These are phyloP conservation scores for Camponotus fellah DNA, from an alignment of 2,888 invertebrate genomes.

Conservation along the genomic window DNA sequence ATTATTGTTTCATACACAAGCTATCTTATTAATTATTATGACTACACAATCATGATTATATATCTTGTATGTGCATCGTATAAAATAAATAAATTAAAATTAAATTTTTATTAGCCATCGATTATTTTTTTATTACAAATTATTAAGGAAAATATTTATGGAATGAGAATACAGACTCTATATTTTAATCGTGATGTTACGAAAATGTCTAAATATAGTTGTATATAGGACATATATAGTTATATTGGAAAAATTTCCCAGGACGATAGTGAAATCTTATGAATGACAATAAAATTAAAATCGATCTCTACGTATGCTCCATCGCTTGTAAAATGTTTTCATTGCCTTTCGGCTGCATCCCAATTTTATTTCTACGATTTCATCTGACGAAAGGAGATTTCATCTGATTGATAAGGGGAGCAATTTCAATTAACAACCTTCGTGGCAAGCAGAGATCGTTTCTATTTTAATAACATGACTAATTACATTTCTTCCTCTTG, in stretches of 20 bases:
- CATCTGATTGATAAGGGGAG: constrained; percentile 61
- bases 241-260: not conserved
- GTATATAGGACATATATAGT: not conserved
- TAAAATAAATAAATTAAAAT: not conserved
- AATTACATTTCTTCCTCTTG: constrained; percentile 52
- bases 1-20: not conserved
- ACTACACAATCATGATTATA: not conserved
- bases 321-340: not conserved
- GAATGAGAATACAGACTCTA: not conserved
- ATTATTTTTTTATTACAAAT: not conserved
- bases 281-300: constrained; percentile 28
- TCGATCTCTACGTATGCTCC: not conserved
- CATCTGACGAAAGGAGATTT: constrained; percentile 60
- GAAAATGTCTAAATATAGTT: not conserved
- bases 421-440: constrained; percentile 61
- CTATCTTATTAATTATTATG: not conserved
- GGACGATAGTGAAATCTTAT: constrained; percentile 23
- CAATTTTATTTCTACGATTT: constrained; percentile 58
- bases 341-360: constrained; percentile 19
- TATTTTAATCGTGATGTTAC: not conserved
- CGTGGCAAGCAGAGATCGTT: constrained; percentile 32
- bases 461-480: constrained; percentile 60
- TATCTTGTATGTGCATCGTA: not conserved
- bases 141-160: not conserved
- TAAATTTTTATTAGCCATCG: not conserved